Evolutionary conservation across 2,888 invertebrate species (phyloP), one percentile per base, ranked within the genome.

Genomic region (Protonemura montana): DNA sequence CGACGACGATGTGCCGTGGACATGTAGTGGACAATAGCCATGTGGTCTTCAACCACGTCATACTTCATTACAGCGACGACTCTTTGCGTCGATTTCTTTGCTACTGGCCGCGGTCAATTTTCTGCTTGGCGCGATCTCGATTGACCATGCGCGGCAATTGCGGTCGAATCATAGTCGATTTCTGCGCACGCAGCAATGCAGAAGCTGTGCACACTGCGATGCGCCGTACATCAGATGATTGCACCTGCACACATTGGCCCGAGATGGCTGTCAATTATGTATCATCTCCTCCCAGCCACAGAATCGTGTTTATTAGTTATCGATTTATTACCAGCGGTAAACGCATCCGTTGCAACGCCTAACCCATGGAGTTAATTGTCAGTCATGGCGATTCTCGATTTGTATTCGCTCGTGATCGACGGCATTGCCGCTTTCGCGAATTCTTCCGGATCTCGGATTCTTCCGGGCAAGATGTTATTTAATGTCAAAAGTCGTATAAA

Each of bases 51-150:
- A 3, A 59, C 6, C 3, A 16, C 81, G 26, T 81, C 81, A 81
- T 81, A 28, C 81, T 81, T 81, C 81, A 81, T 81, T 81, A 81
- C 10, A 29, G 0, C n/a, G 13, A 59, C 59, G 59, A 35, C 35
- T 3, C 3, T 10, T 13, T 21, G 59, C 41, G 59, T 59, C 59
- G 2, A 59, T 59, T 59, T 21, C 21, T 59, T 59, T 59, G 59
- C 16, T 13, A 10, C 16, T 2, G 13, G 13, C 21, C 16, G 16
- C 13, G 59, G 59, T 59, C 84, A 76, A 84, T 84, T 84, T 84
- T 84, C 84, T 76, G 76, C 83, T 83, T 42, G 0, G 83, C 59
- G 59, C 27, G 84, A 76, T 35, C 35, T 28, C 26, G 76, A 84
- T 76, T 84, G 84, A 76, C 28, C 84, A 59, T 2, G n/a, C n/a